Evolutionary conservation across 2,888 invertebrate genomes (phyloP), one percentile per base, ranked within the genome.

Genomic region (Xylota sylvarum): DNA sequence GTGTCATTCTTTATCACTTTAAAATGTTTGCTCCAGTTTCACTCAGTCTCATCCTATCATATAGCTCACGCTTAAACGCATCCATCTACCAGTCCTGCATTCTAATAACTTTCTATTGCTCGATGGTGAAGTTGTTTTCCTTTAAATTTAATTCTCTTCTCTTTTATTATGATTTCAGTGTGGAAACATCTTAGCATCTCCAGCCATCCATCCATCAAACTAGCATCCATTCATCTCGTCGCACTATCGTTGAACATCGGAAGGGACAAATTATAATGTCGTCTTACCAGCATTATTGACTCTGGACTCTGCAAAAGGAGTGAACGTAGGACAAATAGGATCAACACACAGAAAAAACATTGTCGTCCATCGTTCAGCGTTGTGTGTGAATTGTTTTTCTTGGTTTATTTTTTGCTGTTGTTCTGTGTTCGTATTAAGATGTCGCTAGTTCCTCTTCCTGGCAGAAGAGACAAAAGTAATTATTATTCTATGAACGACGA

Each of bases 371-470:
- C 23, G 69, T 43, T 40, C 7, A 4, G 9, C 48, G 48, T 17
- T 27, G 50, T 40, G 12, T 50, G 43, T n/a, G 40, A 7, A 23
- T 43, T 62, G 43, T 14, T 35, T 50, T 52, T 23, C 5, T n/a
- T 37, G n/a, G n/a, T n/a, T n/a, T n/a, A n/a, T 77, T 32, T n/a
- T 65, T 32, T 46, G 17, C 19, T 56, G 9, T 48, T 56, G 40
- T 40, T 5, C 9, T 64, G 40, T 9, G 35, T 64, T 72, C 40
- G 30, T 56, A 60, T 77, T 50, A 86, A 82, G 48, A 86, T 86
- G 86, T 78, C 82, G 77, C 69, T 77, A 50, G 72, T 77, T 77
- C 62, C 56, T 77, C 55, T 78, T 78, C 78, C 86, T 82, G 77
- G 5, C 55, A 56, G 69, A 56, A 72, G 43, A 69, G 82, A 73